These are phyloP conservation scores for Silurus lanzhouensis DNA, from an alignment of 2,797 vertebrate genomes.

Conservation along the genomic window DNA sequence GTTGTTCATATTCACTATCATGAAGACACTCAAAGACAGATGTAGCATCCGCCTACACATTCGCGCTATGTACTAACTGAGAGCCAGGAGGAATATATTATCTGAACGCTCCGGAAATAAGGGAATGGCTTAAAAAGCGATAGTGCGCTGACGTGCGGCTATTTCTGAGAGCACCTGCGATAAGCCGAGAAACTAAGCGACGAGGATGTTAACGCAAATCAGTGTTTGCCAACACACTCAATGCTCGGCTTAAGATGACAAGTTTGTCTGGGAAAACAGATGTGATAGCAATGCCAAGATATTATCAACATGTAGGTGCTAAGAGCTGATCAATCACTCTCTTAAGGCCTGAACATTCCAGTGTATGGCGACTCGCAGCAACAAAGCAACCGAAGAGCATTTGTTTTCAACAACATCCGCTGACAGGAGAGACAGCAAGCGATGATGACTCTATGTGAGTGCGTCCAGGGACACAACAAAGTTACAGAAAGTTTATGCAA, in stretches of 20 bases:
- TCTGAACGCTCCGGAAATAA: conserved; percentile 27
- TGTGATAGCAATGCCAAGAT: conserved; percentile 56
- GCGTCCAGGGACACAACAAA: no score
- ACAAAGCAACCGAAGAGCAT: no score
- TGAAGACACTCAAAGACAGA: conserved; percentile 17
- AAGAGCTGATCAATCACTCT: conserved; percentile 42
- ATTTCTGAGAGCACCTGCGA: conserved; percentile 41
- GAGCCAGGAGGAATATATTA: conserved; percentile 37
- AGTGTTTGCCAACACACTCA: neutral
- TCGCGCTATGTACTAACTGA: conserved; percentile 5
- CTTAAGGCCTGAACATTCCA: conserved; percentile 33
- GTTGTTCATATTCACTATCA: neutral
- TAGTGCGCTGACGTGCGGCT: conserved; percentile 30
- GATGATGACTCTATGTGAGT: no score
- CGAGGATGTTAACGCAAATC: conserved; percentile 32
- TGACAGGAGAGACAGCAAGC: no score
- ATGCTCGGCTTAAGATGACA: conserved; percentile 27
- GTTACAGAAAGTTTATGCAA: no score
- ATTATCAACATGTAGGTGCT: conserved; percentile 44
- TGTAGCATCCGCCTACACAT: conserved; percentile 32
- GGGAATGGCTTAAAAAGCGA: conserved; percentile 44
- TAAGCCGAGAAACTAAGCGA: conserved; percentile 40
- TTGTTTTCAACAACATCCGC: no score
- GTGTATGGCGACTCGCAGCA: no score
- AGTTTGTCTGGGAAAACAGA: conserved; percentile 45